Base-by-base conservation (phyloP, 2,888 invertebrate genomes). In the Ecdyonurus torrentis region DNA sequence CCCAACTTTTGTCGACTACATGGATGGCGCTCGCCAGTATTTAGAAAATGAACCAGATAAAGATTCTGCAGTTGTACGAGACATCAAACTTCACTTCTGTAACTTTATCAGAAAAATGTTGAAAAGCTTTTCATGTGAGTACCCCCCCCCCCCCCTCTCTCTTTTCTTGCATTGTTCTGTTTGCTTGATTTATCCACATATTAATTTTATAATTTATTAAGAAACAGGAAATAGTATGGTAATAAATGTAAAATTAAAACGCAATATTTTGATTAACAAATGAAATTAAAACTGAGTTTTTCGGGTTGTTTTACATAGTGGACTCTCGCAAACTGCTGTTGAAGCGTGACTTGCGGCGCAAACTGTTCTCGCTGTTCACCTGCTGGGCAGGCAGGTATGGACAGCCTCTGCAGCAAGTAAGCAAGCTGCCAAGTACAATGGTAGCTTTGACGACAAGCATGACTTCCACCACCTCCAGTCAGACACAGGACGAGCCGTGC, bases 41-140 rank as follows among this genome's bases (percentile, higher is more conserved):
- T 79, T 99, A 61, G 95, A 97, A 74, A 86, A 86, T 66, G 98
- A 99, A 74, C 87, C 89, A 2, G 98, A 98, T 71, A 93, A 97
- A 72, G 96, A 95, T 72, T 63, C 89, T 1, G 85, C 85, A 1
- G 86, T 89, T 25, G 85, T 94, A 22, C 83, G 89, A 63, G 94
- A 96, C 71, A 90, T 98, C 63, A 87, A 94, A 63, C 81, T 92
- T 24, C 93, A 95, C 70, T 97, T 97, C 75, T 94, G 95, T 66
- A 89, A 91, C 73, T 95, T 97, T 73, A 86, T 97, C 69, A 83
- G 90, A 23, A 91, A 95, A 72, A 89, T 98, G 77, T 88, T 98
- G 69, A 91, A 90, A 72, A 92, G 91, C 74, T 95, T 96, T 72
- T 87, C 92, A 63, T 73, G 94, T 94, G 77, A 84, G 88, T 79